Conservation (phyloP, 2,113 vertebrate genomes). For the Strix aluco region DNA sequence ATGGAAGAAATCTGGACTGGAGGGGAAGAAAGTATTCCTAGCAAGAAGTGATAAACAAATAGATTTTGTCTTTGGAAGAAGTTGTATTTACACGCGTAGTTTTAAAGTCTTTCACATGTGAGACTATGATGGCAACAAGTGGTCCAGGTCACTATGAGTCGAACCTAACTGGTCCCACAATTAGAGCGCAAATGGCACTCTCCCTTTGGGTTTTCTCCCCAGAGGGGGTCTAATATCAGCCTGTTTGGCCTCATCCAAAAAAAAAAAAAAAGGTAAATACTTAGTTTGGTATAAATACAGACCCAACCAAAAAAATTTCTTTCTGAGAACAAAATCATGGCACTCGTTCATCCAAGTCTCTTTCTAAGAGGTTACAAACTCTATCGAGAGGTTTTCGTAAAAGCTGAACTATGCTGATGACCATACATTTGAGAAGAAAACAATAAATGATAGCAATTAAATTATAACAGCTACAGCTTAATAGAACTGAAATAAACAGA, state of each 20-base stretch:
- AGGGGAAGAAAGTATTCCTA: not conserved
- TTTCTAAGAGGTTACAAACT: not conserved
- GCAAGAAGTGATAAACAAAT: not conserved
- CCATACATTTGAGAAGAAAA: not conserved
- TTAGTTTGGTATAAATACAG: not conserved
- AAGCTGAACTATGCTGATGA: not conserved
- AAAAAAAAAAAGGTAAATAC: not conserved
- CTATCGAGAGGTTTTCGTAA: not conserved
- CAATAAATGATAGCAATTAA: not conserved
- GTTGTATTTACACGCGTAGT: not conserved
- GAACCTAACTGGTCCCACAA: not conserved
- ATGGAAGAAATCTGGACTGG: not conserved
- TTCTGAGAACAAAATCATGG: not conserved
- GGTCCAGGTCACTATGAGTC: not conserved
- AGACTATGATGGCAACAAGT: not conserved
- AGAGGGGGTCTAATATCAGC: not conserved
- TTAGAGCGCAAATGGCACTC: not conserved
- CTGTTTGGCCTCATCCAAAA: not conserved
- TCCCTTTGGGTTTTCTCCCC: not conserved
- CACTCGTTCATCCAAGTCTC: not conserved
- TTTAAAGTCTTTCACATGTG: not conserved
- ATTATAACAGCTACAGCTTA: not conserved
- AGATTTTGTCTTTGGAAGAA: not conserved
- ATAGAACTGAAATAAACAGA: not conserved
- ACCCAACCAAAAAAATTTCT: not conserved